A percentile compares a stretch with the other conserved stretches of the same genome.
These are phyloP conservation scores for Gryllus longicercus DNA, from an alignment of 2,888 invertebrate genomes.

Conservation along the genomic window DNA sequence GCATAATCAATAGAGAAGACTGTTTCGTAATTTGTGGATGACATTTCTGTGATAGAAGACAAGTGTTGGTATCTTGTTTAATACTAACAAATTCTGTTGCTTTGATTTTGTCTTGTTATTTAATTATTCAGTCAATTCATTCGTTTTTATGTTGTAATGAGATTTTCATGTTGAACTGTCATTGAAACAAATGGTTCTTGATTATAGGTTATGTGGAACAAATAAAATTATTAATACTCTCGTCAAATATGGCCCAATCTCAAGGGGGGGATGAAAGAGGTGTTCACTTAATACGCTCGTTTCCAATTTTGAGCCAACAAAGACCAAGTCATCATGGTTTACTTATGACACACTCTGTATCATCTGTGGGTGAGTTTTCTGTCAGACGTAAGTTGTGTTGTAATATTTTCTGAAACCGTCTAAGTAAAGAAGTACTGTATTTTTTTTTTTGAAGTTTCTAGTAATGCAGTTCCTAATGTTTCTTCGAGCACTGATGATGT, in stretches of 20 bases:
- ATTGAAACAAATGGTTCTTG: no score
- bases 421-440: not conserved
- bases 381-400: not conserved
- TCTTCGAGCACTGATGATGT: not conserved
- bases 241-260: not conserved
- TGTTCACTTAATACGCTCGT: not conserved
- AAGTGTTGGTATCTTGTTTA: no score
- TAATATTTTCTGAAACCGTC: no score
- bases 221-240: not conserved
- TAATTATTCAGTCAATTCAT: no score
- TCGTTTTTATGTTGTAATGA: no score
- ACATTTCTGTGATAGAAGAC: no score
- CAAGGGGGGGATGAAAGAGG: not conserved
- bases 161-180: no score
- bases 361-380: conserved; percentile 19
- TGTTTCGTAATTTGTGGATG: no score
- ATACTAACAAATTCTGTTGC: no score
- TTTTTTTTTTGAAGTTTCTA: not conserved
- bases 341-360: conserved; percentile 27
- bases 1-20: no score
- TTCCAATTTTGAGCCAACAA: conserved; percentile 12
- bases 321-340: not conserved
- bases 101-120: no score
- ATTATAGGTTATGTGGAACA: conserved; percentile 3
- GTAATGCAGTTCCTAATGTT: not conserved